These are phyloP conservation scores for Stenurella melanura DNA, from an alignment of 2,888 invertebrate species.

Conservation along the genomic window DNA sequence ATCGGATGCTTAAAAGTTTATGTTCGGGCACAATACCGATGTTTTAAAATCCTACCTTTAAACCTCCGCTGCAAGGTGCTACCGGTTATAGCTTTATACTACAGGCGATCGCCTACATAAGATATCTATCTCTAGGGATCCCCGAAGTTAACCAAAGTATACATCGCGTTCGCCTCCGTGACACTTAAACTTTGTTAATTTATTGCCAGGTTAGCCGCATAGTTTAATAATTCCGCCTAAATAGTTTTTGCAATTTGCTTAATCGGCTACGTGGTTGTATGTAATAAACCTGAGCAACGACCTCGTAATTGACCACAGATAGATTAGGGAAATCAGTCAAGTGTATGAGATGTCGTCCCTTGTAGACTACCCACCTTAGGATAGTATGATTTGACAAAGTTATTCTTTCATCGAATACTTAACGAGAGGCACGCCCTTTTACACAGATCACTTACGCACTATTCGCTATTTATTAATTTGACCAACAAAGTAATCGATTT, in stretches of 20 bases:
- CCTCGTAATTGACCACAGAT: background rate
- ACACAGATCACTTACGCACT: too few relatives aligned
- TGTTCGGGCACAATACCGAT: background rate
- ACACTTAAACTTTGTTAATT: constrained; percentile 31
- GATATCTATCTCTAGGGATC: constrained; percentile 18
- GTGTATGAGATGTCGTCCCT: background rate
- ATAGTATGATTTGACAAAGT: too few relatives aligned
- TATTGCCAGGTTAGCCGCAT: constrained; percentile 5
- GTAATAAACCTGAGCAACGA: background rate
- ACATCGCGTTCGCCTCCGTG: constrained; percentile 2
- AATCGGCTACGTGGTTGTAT: background rate
- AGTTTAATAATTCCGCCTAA: constrained; percentile 12
- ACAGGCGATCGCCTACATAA: background rate
- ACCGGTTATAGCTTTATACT: background rate
- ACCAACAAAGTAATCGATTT: too few relatives aligned
- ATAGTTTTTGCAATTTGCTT: background rate
- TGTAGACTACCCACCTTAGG: too few relatives aligned
- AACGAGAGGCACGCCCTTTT: too few relatives aligned
- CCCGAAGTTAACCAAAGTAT: constrained; percentile 10
- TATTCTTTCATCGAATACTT: too few relatives aligned
- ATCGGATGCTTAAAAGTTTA: constrained; percentile 13
- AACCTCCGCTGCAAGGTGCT: constrained; percentile 10
- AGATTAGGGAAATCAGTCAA: background rate
- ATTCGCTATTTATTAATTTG: too few relatives aligned
- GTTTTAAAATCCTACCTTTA: constrained; percentile 18